These are phyloP conservation scores for Palythoa grandiflora DNA, from an alignment of 92 coral and sea anemone species.

Conservation along the genomic window DNA sequence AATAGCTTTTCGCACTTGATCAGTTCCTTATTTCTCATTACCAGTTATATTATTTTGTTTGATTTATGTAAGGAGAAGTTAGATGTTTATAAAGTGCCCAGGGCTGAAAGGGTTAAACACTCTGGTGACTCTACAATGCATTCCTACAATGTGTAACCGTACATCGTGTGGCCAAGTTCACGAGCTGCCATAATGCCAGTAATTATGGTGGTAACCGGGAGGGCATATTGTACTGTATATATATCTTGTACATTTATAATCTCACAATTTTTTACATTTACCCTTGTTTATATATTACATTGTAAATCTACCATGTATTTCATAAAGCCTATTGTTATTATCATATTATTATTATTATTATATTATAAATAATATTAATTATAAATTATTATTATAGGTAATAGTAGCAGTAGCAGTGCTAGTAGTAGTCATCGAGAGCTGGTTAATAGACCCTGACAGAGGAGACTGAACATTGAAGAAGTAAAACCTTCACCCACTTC, in stretches of 20 bases:
- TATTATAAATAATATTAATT: no score
- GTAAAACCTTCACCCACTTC: slow-evolving; percentile 2
- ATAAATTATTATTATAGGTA: no score
- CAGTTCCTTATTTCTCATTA: background rate
- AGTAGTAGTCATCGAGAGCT: background rate
- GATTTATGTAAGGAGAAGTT: no score
- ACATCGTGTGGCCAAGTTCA: no score
- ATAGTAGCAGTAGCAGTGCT: background rate
- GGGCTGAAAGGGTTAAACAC: slow-evolving; percentile 2
- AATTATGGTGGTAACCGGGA: no score
- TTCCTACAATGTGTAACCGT: no score
- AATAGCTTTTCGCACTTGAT: background rate
- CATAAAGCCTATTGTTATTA: background rate
- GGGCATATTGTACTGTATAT: slow-evolving; percentile 1
- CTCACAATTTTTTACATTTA: background rate
- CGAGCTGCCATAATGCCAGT: no score
- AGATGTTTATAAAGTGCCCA: background rate
- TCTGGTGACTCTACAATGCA: no score
- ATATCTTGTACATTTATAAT: background rate
- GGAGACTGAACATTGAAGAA: background rate
- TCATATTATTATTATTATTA: no score
- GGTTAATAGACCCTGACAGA: slow-evolving; percentile 1
- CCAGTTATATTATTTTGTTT: background rate
- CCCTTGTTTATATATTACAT: background rate
- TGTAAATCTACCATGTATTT: background rate